phyloP scores from a whole-genome alignment of 2,888 invertebrate species.

The Onthophagus sagittarius region DNA sequence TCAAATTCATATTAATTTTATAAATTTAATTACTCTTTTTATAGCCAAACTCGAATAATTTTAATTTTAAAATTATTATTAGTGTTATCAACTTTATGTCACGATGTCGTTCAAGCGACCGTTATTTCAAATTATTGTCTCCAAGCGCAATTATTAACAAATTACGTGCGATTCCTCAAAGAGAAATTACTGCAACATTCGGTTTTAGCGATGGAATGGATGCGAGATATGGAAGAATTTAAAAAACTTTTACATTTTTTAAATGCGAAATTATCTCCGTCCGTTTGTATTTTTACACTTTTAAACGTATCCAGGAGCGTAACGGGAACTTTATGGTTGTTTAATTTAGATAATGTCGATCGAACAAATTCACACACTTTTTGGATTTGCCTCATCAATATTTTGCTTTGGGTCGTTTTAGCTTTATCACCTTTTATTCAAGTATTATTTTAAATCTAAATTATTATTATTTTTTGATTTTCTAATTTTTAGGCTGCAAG shows the following conservation, averaged over 20 bases:
- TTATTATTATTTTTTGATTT: not conserved
- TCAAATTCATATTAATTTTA: not conserved
- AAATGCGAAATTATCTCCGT: slow-evolving; percentile 71
- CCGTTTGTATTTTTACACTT: slow-evolving; percentile 72
- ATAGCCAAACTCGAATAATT: slow-evolving; percentile 54
- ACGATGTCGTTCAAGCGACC: slow-evolving; percentile 80
- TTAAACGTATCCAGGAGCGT: slow-evolving; percentile 70
- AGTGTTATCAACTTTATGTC: slow-evolving; percentile 66
- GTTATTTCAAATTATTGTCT: slow-evolving; percentile 78
- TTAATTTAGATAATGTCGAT: slow-evolving; percentile 52
- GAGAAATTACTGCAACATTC: slow-evolving; percentile 70
- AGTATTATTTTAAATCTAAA: slow-evolving; percentile 48
- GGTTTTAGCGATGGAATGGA: slow-evolving; percentile 71
- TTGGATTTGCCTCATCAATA: slow-evolving; percentile 59
- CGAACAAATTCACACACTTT: slow-evolving; percentile 54
- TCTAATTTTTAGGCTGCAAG: slow-evolving; percentile 59
- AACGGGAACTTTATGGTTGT: slow-evolving; percentile 66
- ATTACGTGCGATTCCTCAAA: slow-evolving; percentile 68
- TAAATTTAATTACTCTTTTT: slow-evolving; percentile 17
- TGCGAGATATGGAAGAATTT: slow-evolving; percentile 78
- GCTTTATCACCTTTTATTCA: slow-evolving; percentile 68
- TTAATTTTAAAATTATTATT: slow-evolving; percentile 58
- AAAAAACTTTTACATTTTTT: slow-evolving; percentile 72
- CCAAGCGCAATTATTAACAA: slow-evolving; percentile 73
- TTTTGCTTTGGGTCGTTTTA: slow-evolving; percentile 62